Conservation (phyloP, 2,113 vertebrate species). For the Pomatostomus ruficeps region DNA sequence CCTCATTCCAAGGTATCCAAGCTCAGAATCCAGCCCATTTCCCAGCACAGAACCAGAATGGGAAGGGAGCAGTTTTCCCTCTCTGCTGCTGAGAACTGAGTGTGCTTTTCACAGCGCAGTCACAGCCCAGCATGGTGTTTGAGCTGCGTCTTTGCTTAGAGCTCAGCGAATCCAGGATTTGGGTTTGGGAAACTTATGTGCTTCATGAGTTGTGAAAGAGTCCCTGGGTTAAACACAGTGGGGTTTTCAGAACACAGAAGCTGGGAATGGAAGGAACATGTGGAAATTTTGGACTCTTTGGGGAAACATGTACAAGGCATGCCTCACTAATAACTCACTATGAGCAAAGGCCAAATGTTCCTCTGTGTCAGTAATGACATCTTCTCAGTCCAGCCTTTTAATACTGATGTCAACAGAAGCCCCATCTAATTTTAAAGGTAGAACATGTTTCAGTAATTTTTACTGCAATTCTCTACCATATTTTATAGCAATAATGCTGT, state of each 20-base stretch:
- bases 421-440: background rate
- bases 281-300: background rate
- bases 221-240: background rate
- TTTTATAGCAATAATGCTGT: background rate
- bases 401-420: background rate
- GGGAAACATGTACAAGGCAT: slow-evolving; percentile 30
- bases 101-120: background rate
- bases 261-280: background rate
- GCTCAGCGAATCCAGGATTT: background rate
- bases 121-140: background rate
- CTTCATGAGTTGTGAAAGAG: slow-evolving; percentile 38
- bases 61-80: background rate
- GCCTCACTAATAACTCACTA: slow-evolving; percentile 24
- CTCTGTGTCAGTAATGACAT: background rate
- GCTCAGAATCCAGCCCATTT: background rate
- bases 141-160: slow-evolving; percentile 20
- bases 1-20: background rate
- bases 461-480: background rate
- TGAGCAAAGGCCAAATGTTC: background rate
- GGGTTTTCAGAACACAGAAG: background rate
- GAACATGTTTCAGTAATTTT: background rate
- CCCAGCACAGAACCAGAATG: background rate
- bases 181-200: background rate
- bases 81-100: background rate
- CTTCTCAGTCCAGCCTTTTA: background rate